Evolutionary conservation across 1,140 invertebrate species (phyloP).

Genomic region (Pemphigus obesinymphae): DNA sequence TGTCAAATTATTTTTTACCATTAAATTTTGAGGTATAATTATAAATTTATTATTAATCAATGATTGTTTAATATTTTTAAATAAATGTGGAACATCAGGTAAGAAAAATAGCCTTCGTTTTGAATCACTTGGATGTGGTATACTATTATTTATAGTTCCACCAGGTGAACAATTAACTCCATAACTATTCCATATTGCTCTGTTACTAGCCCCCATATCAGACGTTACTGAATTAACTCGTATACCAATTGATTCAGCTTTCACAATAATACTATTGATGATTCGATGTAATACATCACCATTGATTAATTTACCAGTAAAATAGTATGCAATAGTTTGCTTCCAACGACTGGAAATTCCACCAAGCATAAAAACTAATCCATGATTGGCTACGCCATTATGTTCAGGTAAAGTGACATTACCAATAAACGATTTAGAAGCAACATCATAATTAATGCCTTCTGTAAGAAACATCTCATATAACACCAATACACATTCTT

Average conservation of each 20-base stretch:
- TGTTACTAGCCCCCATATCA: background rate
- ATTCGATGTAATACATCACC: background rate
- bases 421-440: background rate
- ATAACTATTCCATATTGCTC: background rate
- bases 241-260: background rate
- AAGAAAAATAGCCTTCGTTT: background rate
- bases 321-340: constrained; percentile 21
- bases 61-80: background rate
- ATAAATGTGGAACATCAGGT: background rate
- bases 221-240: background rate
- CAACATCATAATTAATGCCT: background rate
- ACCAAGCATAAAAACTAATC: background rate
- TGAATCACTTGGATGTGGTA: background rate
- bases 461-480: constrained; percentile 10
- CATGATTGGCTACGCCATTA: background rate
- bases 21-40: background rate
- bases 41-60: background rate
- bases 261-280: background rate
- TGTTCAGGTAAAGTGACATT: background rate
- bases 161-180: background rate
- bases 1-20: background rate
- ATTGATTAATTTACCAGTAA: background rate
- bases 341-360: constrained; percentile 20
- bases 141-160: background rate
- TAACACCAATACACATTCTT: background rate